Base-by-base conservation (phyloP, 35 echinoderm and acorn worm genomes). In the Acanthaster planci region DNA sequence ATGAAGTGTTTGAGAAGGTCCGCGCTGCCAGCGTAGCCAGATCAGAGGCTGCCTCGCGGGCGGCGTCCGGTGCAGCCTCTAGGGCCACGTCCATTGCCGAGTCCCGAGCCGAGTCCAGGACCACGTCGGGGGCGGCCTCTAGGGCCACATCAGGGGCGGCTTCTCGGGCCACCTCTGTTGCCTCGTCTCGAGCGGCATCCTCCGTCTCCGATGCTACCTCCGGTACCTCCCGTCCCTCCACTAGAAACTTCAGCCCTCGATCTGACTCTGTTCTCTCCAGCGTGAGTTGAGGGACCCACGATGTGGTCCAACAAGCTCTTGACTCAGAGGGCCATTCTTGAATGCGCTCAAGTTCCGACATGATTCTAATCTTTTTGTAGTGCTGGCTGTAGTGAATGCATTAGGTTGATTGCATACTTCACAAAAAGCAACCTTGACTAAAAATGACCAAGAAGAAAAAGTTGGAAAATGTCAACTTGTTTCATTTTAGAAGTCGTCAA, bases 171-270 rank as follows among this genome's bases (percentile, higher is more conserved):
- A 68, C 60, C 2, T 68, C 64, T 34, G 26, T 10, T 27, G 30
- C 21, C 44, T 35, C 17, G 40, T 26, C 78, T 52, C 40, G 78
- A 4, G 82, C 60, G 10, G 30, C 83, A 39, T 85, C 64, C 23
- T 72, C 64, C 23, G 14, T 34, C 64, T 72, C 64, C 1, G 34
- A 26, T 21, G 64, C 1, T 7, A 35, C 55, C 64, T 59, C 86
- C 77, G 26, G 77, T 38, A 51, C 35, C 64, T 72, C 64, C 18
- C 23, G 23, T 29, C 23, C 5, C 2, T 35, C 55, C 67, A 57
- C 86, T 52, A n/a, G 77, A 23, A 55, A 58, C 14, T 81, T 89
- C 78, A 89, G 86, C 80, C 86, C 86, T 7, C 59, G 78, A 27
- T 57, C 86, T 17, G 86, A 89, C 12, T 89, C 86, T 8, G 60